Conservation (phyloP, 2,113 vertebrate species). For the Saguinus imperator region DNA sequence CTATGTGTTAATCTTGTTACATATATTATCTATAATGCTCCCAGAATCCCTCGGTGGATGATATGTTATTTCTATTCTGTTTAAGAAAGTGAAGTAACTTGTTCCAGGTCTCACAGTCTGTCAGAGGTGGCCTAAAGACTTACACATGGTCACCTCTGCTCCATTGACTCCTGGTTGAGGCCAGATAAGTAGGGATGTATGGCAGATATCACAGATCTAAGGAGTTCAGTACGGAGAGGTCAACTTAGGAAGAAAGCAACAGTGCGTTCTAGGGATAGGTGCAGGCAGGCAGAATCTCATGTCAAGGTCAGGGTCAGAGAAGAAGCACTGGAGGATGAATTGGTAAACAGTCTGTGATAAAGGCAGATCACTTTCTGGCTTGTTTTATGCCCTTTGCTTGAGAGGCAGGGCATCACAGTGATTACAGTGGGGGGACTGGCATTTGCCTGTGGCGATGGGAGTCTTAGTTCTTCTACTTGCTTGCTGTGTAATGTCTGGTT, state of each 20-base stretch:
- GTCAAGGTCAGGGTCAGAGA: neutral
- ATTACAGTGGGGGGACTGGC: neutral
- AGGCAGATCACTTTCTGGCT: neutral
- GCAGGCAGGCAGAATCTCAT: neutral
- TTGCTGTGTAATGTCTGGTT: neutral
- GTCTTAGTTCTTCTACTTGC: neutral
- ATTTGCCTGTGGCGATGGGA: neutral
- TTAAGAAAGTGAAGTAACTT: neutral
- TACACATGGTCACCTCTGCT: neutral
- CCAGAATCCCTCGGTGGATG: neutral
- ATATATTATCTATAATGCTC: neutral
- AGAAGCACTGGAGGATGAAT: neutral
- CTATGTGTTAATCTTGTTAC: neutral
- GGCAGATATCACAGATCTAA: neutral
- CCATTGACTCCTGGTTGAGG: neutral
- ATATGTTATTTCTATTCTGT: neutral
- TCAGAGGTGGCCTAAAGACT: neutral
- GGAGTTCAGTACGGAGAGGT: neutral
- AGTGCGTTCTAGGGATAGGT: neutral
- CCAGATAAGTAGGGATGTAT: too few relatives aligned
- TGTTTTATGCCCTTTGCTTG: neutral
- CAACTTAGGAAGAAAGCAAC: neutral
- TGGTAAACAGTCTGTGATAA: neutral
- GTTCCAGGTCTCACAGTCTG: neutral
- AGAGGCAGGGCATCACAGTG: neutral